Evolutionary conservation across 2,113 vertebrate species (phyloP), one percentile per base, ranked within the genome.

Genomic region (Bubo scandiacus): DNA sequence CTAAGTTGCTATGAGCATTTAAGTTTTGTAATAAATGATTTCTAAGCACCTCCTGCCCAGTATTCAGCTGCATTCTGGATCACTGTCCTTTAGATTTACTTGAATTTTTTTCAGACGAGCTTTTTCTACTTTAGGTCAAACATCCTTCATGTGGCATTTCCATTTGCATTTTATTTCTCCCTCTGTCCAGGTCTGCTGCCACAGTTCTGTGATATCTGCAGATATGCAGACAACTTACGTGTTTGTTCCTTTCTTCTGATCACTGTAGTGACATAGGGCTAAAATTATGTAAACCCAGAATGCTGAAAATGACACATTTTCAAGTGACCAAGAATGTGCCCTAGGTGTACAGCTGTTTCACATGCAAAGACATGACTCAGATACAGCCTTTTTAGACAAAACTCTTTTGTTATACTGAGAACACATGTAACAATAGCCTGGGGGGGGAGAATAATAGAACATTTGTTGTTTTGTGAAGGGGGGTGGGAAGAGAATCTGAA

Each of bases 261-360:
- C 26, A 2, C 36, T 73, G 72, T 20, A 30, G 57, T 65, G 70
- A 68, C 80, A 90, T 38, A 32, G 75, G 12, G 61, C 43, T 79
- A 45, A 81, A 87, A 54, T 23, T 72, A 42, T 15, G 23, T 62
- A 67, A 68, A 52, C 45, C n/a, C 52, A 54, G 65, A 85, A 75
- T 40, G 15, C 80, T 72, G 65, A 58, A 92, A 89, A 71, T 51
- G 15, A 80, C 77, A 89, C 70, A 79, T 91, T 97, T 92, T 94
- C 73, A 62, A 75, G 51, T 93, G 77, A 54, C 43, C 52, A 27
- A n/a, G 84, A 92, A 75, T 92, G 78, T 94, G 81, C 89, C 58
- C 86, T 91, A 96, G 94, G 97, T 95, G 58, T 91, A 90, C 92
- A 94, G 92, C 93, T 96, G 92, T 87, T 96, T 75, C 71, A 85